Percentiles rank a stretch among this genome's conserved stretches.
Evolutionary conservation across 1,140 invertebrate species (phyloP).

Genomic region (Leptestheria dahalacensis): DNA sequence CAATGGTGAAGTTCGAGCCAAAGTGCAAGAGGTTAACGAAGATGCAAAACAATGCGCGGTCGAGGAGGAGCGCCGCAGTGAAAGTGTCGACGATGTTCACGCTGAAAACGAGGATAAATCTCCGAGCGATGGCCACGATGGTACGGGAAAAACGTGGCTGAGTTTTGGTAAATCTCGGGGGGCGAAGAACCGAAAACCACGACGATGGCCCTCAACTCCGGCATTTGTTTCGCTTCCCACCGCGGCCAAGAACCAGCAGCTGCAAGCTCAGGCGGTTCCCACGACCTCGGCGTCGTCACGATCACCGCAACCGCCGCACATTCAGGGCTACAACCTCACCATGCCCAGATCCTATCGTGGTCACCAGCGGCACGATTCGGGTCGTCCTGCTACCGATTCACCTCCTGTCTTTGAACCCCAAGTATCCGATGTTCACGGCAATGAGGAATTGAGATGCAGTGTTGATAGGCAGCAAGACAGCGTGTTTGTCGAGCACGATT

Average conservation of each 20-base stretch:
- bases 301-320: slow-evolving; percentile 3
- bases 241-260: neutral
- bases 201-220: slow-evolving; percentile 14
- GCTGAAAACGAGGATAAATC: neutral
- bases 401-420: too few relatives aligned
- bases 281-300: neutral
- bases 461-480: too few relatives aligned
- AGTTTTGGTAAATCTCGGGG: slow-evolving; percentile 4
- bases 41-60: neutral
- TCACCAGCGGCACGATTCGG: neutral
- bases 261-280: neutral
- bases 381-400: neutral
- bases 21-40: neutral
- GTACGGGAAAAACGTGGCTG: slow-evolving; percentile 6
- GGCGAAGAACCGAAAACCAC: slow-evolving; percentile 7
- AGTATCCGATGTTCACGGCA: too few relatives aligned
- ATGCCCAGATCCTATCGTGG: neutral
- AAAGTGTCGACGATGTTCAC: neutral
- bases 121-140: neutral
- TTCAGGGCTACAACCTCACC: slow-evolving; percentile 9
- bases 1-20: slow-evolving; percentile 1
- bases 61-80: neutral
- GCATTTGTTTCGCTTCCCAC: slow-evolving; percentile 2
- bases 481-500: too few relatives aligned
- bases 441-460: neutral